Evolutionary conservation across 2,888 invertebrate genomes (phyloP).

Genomic region (Rhingia rostrata): DNA sequence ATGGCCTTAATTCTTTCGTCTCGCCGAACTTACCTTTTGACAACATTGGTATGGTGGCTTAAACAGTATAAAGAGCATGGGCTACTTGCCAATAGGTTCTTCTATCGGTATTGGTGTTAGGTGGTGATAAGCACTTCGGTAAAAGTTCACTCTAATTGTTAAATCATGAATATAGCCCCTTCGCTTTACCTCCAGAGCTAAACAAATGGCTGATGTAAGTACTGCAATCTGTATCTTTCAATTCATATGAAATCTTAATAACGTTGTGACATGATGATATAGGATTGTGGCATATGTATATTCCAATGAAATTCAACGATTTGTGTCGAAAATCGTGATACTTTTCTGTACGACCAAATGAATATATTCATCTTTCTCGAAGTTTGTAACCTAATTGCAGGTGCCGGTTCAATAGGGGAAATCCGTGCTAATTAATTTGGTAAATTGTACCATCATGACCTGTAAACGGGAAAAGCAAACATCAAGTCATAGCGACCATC

Average conservation of each 20-base stretch:
- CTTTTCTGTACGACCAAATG: conserved; percentile 14
- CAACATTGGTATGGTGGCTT: too few species aligned
- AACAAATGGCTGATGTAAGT: conserved; percentile 33
- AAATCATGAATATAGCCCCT: conserved; percentile 51
- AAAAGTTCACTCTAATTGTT: conserved; percentile 30
- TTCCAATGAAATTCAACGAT: not conserved
- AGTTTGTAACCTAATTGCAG: conserved; percentile 23
- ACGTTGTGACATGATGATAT: not conserved
- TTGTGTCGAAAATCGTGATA: conserved; percentile 36
- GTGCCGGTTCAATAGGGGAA: conserved; percentile 43
- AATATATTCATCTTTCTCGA: conserved; percentile 2
- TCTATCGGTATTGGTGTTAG: too few species aligned
- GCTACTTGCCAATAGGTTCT: too few species aligned
- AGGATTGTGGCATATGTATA: not conserved
- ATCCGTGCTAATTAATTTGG: conserved; percentile 56
- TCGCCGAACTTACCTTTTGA: conserved; percentile 15
- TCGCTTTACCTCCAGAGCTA: conserved; percentile 1
- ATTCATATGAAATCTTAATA: too few species aligned
- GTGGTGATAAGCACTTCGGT: conserved; percentile 10
- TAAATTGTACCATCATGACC: conserved; percentile 43
- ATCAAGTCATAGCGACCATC: not conserved
- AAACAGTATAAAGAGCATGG: too few species aligned
- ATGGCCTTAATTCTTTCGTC: not conserved
- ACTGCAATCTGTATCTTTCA: not conserved
- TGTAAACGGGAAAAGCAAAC: not conserved